Evolutionary conservation across 1,140 invertebrate genomes (phyloP).

Genomic region (Teleopsis dalmanni): DNA sequence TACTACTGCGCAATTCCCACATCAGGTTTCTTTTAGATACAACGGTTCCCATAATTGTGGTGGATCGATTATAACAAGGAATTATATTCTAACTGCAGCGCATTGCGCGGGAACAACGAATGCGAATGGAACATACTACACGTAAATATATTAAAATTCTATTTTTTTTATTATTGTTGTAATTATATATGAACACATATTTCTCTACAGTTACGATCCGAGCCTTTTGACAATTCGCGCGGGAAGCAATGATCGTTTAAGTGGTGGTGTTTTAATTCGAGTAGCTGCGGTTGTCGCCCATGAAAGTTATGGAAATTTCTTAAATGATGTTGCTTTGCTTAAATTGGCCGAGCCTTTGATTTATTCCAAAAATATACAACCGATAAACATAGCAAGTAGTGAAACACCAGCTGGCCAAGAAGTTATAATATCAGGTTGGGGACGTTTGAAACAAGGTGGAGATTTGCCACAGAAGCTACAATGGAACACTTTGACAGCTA

Average conservation of each 20-base stretch:
- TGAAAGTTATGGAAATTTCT: constrained; percentile 23
- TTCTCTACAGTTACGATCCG: constrained; percentile 6
- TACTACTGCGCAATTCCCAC: constrained; percentile 40
- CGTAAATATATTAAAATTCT: constrained; percentile 4
- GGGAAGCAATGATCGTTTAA: constrained; percentile 19
- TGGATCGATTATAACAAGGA: constrained; percentile 48
- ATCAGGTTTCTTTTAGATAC: constrained; percentile 46
- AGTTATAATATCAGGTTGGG: constrained; percentile 48
- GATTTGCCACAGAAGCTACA: constrained; percentile 14
- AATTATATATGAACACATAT: background rate
- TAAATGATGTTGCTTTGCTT: constrained; percentile 49
- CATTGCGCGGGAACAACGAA: constrained; percentile 44
- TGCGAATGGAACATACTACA: constrained; percentile 1
- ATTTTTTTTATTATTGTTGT: background rate
- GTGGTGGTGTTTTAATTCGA: constrained; percentile 12
- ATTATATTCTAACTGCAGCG: constrained; percentile 51
- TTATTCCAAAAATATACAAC: constrained; percentile 31
- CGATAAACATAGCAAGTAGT: constrained; percentile 25
- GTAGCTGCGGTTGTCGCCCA: constrained; percentile 34
- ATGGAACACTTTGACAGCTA: constrained; percentile 16
- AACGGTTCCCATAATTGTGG: constrained; percentile 46
- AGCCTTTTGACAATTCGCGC: constrained; percentile 18
- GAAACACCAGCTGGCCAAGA: constrained; percentile 21
- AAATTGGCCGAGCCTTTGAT: constrained; percentile 28
- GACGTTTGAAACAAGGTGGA: constrained; percentile 27